Evolutionary conservation across 2,888 invertebrate genomes (phyloP).

Genomic region (Congeria kusceri): DNA sequence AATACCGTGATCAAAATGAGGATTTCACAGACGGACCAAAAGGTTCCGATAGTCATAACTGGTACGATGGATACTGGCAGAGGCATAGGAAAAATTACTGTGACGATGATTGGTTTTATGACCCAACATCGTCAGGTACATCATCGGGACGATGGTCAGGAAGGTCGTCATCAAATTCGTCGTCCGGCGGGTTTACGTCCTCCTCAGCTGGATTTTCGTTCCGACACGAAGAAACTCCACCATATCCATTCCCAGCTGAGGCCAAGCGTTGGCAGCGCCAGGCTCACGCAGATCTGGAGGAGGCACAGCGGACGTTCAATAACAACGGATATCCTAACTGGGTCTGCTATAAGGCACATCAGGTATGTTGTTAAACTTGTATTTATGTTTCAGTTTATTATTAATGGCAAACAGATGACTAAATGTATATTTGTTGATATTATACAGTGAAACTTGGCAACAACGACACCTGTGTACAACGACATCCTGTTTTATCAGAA

Average conservation of each 20-base stretch:
- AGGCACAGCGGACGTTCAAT: constrained; percentile 45
- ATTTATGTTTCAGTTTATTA: not conserved
- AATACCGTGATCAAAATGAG: constrained; percentile 45
- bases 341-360: constrained; percentile 73
- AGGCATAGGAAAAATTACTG: not conserved
- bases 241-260: constrained; percentile 38
- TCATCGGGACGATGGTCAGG: not conserved
- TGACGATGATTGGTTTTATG: not conserved
- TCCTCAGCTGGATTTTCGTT: not conserved
- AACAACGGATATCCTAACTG: constrained; percentile 58
- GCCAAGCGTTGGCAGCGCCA: constrained; percentile 73
- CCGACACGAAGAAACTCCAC: not conserved
- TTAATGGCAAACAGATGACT: not conserved
- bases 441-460: too few species aligned
- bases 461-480: too few species aligned
- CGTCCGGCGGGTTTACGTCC: not conserved
- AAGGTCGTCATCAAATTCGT: too few species aligned
- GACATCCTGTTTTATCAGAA: too few species aligned
- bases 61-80: constrained; percentile 15
- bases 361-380: constrained; percentile 44
- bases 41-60: not conserved
- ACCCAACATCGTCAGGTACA: not conserved
- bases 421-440: too few species aligned
- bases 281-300: constrained; percentile 64
- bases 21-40: not conserved